Base-by-base conservation (phyloP, 2,797 vertebrate genomes). In the Hoplostethus atlanticus region DNA sequence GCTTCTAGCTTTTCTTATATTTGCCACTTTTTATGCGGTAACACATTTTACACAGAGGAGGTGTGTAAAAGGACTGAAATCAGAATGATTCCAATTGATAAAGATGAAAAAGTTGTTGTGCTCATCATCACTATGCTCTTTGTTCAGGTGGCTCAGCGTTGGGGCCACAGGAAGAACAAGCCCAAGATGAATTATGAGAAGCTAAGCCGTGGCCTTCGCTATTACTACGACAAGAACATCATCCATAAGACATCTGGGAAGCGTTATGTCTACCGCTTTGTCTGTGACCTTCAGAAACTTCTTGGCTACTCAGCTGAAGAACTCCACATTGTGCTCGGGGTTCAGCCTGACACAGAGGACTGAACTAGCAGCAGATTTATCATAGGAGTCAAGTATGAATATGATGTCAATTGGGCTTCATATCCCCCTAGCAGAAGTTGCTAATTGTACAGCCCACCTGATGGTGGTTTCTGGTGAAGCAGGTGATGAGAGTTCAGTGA, bases 141-240 rank as follows among this genome's bases (percentile, higher is more conserved):
- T 44, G 8, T 4, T 0, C 76, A 97, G 96, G 96, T 97, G 78
- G 96, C 96, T 64, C 93, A 96, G 56, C 93, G 96, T 71, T 97
- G 96, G 96, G 96, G 96, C 50, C 97, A 97, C 87, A 94, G 96
- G 89, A 97, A 97, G 95, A 97, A 97, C 93, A 97, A 97, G 56
- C 96, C 96, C 51, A 97, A 97, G 94, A 97, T 97, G 96, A 97
- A 97, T 93, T 97, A 97, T 12, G 96, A 97, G 93, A 97, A 97
- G 93, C 87, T 97, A 93, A 97, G 96, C 89, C 96, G 96, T 0
- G 96, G 96, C 1, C 91, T 97, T 34, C 96, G 96, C 57, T 97
- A 97, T 53, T 97, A 97, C 85, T 97, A 97, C 0, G 96, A 97
- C 93, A 97, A 97, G 87, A 97, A 97, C 91, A 97, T 97, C 91